Base-by-base conservation (phyloP, 2,113 vertebrate species). In the Polyodon spathula region DNA sequence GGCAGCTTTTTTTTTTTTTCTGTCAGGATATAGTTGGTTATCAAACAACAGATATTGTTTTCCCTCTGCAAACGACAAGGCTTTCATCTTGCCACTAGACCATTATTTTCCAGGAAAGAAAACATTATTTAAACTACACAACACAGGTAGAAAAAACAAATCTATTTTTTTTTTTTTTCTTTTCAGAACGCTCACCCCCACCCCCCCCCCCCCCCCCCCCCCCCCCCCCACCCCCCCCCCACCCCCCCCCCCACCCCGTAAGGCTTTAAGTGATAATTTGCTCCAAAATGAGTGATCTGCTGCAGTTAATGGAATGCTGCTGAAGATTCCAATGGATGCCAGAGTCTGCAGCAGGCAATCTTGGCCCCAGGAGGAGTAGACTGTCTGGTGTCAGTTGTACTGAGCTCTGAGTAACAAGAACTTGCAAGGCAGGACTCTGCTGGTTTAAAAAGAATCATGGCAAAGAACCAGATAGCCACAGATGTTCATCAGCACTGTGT, bases 231-330 rank as follows among this genome's bases (percentile, higher is more conserved):
- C n/a, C n/a, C n/a, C n/a, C n/a, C n/a, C n/a, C n/a, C n/a, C n/a
- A n/a, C n/a, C n/a, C n/a, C n/a, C n/a, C n/a, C n/a, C n/a, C n/a
- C n/a, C n/a, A n/a, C n/a, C n/a, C n/a, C n/a, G n/a, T n/a, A 17
- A 12, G 39, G 17, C 68, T 60, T 68, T 71, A 63, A 73, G 61
- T 59, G 54, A 67, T 54, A 54, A 54, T 54, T 54, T 16, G 16
- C 53, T 73, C 69, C 73, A 79, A 78, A 83, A 80, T 70, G 71
- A 74, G 73, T 78, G 74, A 72, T 56, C 68, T 71, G 68, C 78
- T 79, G 76, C 74, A 78, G 80, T 79, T 84, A 85, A 84, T 83
- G 73, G 80, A 81, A 76, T 80, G 76, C 78, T 71, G 78, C 75
- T 80, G 74, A 76, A 71, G 53, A 54, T 54, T 54, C 27, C 73